phyloP scores from a whole-genome alignment of 2,888 invertebrate species.

The Scelioninae gen. 2 region DNA sequence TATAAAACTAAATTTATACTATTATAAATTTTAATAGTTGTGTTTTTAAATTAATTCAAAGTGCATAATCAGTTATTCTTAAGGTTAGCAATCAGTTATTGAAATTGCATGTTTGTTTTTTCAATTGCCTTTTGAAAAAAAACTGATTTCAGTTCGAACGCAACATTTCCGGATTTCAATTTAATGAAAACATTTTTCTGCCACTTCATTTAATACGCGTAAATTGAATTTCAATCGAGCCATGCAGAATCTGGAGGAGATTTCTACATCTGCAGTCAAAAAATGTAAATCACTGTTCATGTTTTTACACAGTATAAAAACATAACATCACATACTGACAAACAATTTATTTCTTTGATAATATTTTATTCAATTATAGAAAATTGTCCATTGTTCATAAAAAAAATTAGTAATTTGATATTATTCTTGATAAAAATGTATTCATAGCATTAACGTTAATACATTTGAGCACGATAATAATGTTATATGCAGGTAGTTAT shows the following conservation, averaged over 20 bases:
- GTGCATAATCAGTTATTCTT: constrained; percentile 16
- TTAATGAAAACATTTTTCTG: constrained; percentile 1
- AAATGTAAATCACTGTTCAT: not conserved
- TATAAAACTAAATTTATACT: no score
- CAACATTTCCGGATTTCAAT: constrained; percentile 1
- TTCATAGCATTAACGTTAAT: no score
- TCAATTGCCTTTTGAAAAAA: constrained; percentile 10
- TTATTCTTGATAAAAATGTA: no score
- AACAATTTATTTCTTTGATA: no score
- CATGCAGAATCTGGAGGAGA: not conserved
- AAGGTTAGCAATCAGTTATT: constrained; percentile 27
- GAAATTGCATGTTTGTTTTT: constrained; percentile 18
- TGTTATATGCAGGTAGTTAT: no score
- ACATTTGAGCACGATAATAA: no score
- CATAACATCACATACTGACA: no score
- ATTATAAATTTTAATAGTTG: not conserved
- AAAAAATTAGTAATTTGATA: no score
- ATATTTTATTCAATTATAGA: no score
- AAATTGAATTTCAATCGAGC: not conserved
- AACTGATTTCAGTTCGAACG: not conserved
- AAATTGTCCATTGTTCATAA: no score
- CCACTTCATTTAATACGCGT: not conserved
- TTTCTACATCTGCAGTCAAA: not conserved
- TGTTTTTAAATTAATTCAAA: constrained; percentile 17
- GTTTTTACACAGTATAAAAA: no score